Base-by-base conservation (phyloP, 2,797 vertebrate genomes). In the Pangasius djambal region DNA sequence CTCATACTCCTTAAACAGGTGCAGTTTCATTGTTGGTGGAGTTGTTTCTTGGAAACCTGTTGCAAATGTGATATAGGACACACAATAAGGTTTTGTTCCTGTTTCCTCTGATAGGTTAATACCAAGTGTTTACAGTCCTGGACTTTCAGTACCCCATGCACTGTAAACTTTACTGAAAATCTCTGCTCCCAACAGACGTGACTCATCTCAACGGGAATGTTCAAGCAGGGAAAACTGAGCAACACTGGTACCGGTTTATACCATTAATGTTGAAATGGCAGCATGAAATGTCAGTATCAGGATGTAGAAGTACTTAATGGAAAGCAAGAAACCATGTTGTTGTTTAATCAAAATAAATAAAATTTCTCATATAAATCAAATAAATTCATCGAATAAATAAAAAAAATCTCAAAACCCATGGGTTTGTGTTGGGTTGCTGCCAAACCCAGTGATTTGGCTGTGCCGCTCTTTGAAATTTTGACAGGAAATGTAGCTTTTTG, bases 401-500 rank as follows among this genome's bases (percentile, higher is more conserved):
- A 7, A 40, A 40, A 44, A 40, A 59, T 18, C 34, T 10, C 16
- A 69, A 84, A 84, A 50, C 72, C 75, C 87, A 87, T 55, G 22
- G 34, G 40, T 59, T 89, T 81, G 70, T 65, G 74, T 75, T 91
- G 67, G 52, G 40, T 87, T 86, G 87, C 78, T 52, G 59, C 65
- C 74, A 52, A 61, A 69, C 52, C 65, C 57, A 84, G 69, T 90
- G 83, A 88, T 90, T 91, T 81, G 89, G 79, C 87, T 89, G 57
- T 87, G 83, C 89, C 88, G 89, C 83, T 77, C 44, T 75, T 90
- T 57, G 88, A 87, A 91, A 92, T 90, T 93, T 91, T 92, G 92
- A 92, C 92, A 93, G 90, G 92, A 94, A 94, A 91, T 91, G 70
- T 82, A 50, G 52, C 77, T 69, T 92, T 92, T 93, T 89, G 92